Conservation (phyloP, 2,888 invertebrate species). For the Amblyteles armatorius region DNA sequence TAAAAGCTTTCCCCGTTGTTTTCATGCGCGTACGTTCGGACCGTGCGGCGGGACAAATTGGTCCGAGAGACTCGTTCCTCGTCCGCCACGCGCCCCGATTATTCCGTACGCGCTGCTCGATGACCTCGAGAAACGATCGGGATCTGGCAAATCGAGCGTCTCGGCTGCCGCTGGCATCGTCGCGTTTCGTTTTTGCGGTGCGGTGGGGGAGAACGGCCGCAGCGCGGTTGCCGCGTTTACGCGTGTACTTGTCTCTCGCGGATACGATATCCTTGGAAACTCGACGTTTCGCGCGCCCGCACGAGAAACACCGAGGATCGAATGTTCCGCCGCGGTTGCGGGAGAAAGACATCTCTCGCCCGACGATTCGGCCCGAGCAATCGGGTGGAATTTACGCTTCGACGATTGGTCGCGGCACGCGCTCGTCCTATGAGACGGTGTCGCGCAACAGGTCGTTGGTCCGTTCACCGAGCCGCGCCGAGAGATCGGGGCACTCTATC, state of each 20-base stretch:
- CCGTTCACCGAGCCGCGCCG: slow-evolving; percentile 60
- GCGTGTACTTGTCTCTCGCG: slow-evolving; percentile 42
- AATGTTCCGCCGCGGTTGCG: slow-evolving; percentile 13
- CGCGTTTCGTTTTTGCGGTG: slow-evolving; percentile 41
- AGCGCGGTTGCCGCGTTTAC: slow-evolving; percentile 69
- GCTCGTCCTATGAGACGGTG: slow-evolving; percentile 40
- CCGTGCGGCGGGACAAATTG: slow-evolving; percentile 63
- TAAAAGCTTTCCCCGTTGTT: slow-evolving; percentile 22
- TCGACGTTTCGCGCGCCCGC: slow-evolving; percentile 43
- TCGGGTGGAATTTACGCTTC: slow-evolving; percentile 61
- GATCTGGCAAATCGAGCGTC: slow-evolving; percentile 66
- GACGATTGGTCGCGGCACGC: slow-evolving; percentile 69
- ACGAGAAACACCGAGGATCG: slow-evolving; percentile 37
- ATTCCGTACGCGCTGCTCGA: slow-evolving; percentile 65
- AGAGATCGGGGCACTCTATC: slow-evolving; percentile 41
- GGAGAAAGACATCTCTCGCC: slow-evolving; percentile 24
- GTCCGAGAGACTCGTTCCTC: slow-evolving; percentile 65
- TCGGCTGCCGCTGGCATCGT: slow-evolving; percentile 57
- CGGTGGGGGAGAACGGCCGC: slow-evolving; percentile 36
- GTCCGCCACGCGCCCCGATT: slow-evolving; percentile 43
- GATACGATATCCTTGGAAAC: slow-evolving; percentile 47
- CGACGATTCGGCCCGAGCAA: slow-evolving; percentile 38
- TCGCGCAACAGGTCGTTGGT: slow-evolving; percentile 80
- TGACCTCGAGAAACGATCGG: slow-evolving; percentile 69
- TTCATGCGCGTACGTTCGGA: slow-evolving; percentile 22